Base-by-base conservation (phyloP, 2,888 invertebrate species). In the Cenopis cana region DNA sequence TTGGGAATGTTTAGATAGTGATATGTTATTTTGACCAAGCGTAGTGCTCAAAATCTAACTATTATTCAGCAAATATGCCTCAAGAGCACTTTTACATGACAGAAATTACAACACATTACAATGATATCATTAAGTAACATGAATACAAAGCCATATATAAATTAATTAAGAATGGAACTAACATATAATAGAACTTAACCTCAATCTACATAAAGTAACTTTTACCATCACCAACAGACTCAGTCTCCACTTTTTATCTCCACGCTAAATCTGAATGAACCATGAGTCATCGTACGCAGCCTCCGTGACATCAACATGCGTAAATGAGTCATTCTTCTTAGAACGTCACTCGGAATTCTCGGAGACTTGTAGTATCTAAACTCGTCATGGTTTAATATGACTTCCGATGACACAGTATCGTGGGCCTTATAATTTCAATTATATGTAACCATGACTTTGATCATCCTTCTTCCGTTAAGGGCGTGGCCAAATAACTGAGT, bases 231-330 rank as follows among this genome's bases (percentile, higher is more conserved):
- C 41, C 41, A 41, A 12, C 46, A n/a, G 41, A 14, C n/a, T 33
- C 1, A 6, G 33, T 33, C 14, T 8, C n/a, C 46, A 46, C 46
- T 33, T 55, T 20, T 20, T 54, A 55, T 49, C 49, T 49, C 29
- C 33, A 50, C 49, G 29, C 12, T 12, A 54, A 55, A 55, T 55
- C 55, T 62, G 52, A 62, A 62, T 50, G 62, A 52, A 62, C 46
- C 4, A 20, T 65, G 64, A 54, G 8, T 41, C 64, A 65, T 5
- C 24, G n/a, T 24, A 54, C 64, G n/a, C 64, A 65, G 64, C 54
- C 36, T 54, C 54, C n/a, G 10, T 38, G 20, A n/a, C 52, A 33
- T 46, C 12, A n/a, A 41, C 38, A 24, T 38, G 38, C 64, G 38
- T 54, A 55, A 24, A n/a, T 29, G 52, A 65, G 24, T 65, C 64